Base-by-base conservation (phyloP, 2,888 invertebrate genomes). In the Pherbina coryleti region DNA sequence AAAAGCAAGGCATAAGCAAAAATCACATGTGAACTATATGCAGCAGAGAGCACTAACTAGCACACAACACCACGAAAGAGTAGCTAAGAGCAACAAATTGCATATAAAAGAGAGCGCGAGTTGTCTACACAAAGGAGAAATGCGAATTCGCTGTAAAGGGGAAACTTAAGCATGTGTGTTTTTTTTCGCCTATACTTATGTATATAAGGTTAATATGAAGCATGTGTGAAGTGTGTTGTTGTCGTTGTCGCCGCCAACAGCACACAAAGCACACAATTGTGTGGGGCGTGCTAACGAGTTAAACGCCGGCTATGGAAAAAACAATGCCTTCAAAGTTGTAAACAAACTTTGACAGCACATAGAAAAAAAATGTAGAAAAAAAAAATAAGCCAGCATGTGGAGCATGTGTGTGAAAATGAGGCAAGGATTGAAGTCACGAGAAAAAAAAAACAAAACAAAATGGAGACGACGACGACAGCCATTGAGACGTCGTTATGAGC, bases 401-500 rank as follows among this genome's bases (percentile, higher is more conserved):
- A 4, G 9, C 66, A 74, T 44, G 64, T 51, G 55, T 5, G n/a
- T 37, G 57, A 8, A n/a, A n/a, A 25, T n/a, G 44, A 22, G 22
- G 37, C 37, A 67, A 67, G 37, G 37, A n/a, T 67, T 67, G 44
- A 22, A 28, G 71, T 22, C 31, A 5, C 4, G 49, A 51, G 62
- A 62, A 25, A 57, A 37, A 44, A 51, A 67, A 71, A 78, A 71
- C 22, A 62, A 69, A 75, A 28, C 51, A 79, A 64, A 80, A 81
- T 78, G 78, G 79, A 78, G 81, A 80, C 79, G 77, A 69, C 70
- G 80, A 79, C 76, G 78, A 81, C 81, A 81, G 82, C 83, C 84
- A 84, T 84, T 82, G 82, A 84, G 84, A 85, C 84, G 84, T 84
- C 85, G 83, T 84, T 81, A 84, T 83, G 60, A 49, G 25, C 44